These are phyloP conservation scores for Acropternis orthonyx DNA, from an alignment of 2,797 vertebrate genomes.

Conservation along the genomic window DNA sequence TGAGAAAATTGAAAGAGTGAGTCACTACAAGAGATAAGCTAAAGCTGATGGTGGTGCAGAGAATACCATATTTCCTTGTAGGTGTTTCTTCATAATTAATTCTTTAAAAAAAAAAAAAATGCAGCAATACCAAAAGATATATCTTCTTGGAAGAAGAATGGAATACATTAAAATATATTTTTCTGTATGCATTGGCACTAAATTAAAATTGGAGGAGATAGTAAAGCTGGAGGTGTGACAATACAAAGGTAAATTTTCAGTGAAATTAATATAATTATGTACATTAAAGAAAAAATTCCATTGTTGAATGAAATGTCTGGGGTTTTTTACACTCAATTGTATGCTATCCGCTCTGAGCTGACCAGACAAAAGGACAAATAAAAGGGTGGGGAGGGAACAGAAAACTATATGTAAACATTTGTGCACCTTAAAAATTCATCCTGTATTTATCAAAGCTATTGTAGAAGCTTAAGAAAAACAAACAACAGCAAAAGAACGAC, in stretches of 20 bases:
- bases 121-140: neutral
- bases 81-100: neutral
- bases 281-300: neutral
- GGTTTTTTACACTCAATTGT: accelerated
- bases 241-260: neutral
- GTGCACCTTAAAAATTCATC: neutral
- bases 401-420: neutral
- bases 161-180: neutral
- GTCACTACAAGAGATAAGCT: slow-evolving; percentile 9
- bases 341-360: neutral
- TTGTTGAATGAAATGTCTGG: neutral
- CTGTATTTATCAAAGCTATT: neutral
- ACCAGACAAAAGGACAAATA: neutral
- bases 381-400: accelerated
- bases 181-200: neutral
- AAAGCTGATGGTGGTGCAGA: neutral
- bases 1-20: neutral
- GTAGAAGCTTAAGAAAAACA: neutral
- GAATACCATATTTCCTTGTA: neutral
- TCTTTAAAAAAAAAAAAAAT: neutral
- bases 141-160: neutral
- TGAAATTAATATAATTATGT: neutral
- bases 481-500: neutral
- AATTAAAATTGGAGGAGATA: neutral
- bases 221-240: neutral